These are phyloP conservation scores for Nematostella vectensis DNA, from an alignment of 92 coral and sea anemone genomes.

Conservation along the genomic window DNA sequence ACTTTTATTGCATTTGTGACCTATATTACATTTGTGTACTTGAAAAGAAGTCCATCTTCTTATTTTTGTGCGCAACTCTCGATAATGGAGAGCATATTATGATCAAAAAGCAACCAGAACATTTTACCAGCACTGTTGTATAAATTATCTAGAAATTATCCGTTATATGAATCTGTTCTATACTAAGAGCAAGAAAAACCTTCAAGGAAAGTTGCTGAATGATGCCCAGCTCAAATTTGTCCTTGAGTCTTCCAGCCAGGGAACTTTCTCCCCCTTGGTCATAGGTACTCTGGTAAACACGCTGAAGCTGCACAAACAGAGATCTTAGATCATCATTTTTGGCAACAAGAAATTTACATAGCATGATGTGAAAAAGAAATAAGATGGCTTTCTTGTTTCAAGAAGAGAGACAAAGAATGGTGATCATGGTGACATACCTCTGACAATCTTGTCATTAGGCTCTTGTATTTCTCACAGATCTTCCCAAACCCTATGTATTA, in stretches of 20 bases:
- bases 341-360: background rate
- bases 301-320: constrained; percentile 85
- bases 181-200: too few relatives aligned
- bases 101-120: too few relatives aligned
- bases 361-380: background rate
- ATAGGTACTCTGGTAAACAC: constrained; percentile 64
- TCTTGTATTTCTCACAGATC: constrained; percentile 74
- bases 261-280: constrained; percentile 48
- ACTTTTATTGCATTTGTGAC: too few relatives aligned
- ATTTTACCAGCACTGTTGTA: too few relatives aligned
- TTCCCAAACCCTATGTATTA: constrained; percentile 60
- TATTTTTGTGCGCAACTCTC: too few relatives aligned
- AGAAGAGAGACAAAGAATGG: too few relatives aligned
- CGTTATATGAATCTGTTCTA: too few relatives aligned
- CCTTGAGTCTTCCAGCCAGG: constrained; percentile 48
- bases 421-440: constrained; percentile 49
- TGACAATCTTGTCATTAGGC: constrained; percentile 69
- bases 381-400: background rate
- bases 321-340: background rate
- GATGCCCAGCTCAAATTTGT: constrained; percentile 80
- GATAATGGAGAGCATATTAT: too few relatives aligned
- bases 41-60: too few relatives aligned
- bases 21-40: too few relatives aligned
- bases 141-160: too few relatives aligned
- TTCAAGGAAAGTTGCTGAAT: constrained; percentile 76